Evolutionary conservation across 2,797 vertebrate species (phyloP).

Genomic region (Microhierax caerulescens): DNA sequence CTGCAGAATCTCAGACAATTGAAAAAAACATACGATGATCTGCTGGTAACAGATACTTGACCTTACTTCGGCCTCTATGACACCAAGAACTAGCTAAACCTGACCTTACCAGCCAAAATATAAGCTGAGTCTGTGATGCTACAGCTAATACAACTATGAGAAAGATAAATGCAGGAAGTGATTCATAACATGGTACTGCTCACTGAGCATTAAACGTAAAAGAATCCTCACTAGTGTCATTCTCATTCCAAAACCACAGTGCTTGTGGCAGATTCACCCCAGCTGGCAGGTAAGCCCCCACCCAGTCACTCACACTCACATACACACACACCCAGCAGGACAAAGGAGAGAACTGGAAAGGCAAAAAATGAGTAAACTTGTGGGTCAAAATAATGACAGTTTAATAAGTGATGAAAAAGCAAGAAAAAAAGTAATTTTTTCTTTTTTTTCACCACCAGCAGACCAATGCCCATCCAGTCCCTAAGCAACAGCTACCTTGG

Average conservation of each 20-base stretch:
- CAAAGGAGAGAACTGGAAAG: rapidly evolving
- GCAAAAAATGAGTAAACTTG: not conserved
- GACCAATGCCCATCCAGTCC: not conserved
- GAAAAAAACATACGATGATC: not conserved
- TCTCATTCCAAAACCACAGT: not conserved
- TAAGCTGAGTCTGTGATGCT: not conserved
- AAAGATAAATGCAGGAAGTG: not conserved
- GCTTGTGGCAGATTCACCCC: not conserved
- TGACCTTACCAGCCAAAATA: not conserved
- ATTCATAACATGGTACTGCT: not conserved
- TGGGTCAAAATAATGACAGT: not conserved
- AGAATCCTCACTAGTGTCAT: not conserved
- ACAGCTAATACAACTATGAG: not conserved
- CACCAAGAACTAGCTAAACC: not conserved
- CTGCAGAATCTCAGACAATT: not conserved
- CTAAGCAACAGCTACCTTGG: not conserved
- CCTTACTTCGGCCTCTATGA: not conserved
- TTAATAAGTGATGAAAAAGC: not conserved
- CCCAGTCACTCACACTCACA: not conserved
- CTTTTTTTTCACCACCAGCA: rapidly evolving
- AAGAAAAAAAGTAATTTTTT: not conserved
- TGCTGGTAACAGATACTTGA: not conserved
- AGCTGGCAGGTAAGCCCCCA: not conserved
- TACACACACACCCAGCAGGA: not conserved
- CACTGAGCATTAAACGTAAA: not conserved